Evolutionary conservation across 2,888 invertebrate species (phyloP), one percentile per base, ranked within the genome.

Genomic region (Synanthedon myopaeformis): DNA sequence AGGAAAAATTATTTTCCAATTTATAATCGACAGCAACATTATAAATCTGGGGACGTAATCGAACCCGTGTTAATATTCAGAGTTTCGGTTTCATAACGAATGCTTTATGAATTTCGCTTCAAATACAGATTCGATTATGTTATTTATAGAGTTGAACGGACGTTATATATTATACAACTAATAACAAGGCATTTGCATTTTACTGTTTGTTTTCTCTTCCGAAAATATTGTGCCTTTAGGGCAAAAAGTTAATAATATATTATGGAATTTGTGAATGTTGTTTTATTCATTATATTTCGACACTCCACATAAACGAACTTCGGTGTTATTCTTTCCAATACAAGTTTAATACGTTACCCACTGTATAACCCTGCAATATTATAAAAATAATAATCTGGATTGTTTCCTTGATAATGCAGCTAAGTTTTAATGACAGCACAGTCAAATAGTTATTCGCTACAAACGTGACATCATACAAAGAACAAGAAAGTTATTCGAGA

Each of bases 131-230:
- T 70, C 69, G 67, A 72, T 71, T 74, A 64, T 61, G 62, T 74
- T 72, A 76, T 79, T 79, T 76, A 81, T 72, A 67, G 56, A 60
- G 60, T 63, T 55, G 60, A 66, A 70, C 73, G 64, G 68, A 67
- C 60, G 59, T 65, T 62, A 69, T 76, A 74, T 76, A 79, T 73
- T 67, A 64, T 60, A 61, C 64, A 62, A 68, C 67, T 74, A 79
- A 79, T 77, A 76, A 76, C 70, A 64, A 66, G 59, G 55, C 64
- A 76, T 76, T 76, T 73, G 71, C 72, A 74, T 76, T 74, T 75
- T 69, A 61, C 6, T 72, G 66, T 72, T 72, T 73, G 67, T 74
- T 74, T 76, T 69, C 63, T 61, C 59, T 60, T 60, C 54, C 58
- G 59, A 56, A 52, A 35, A 35, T 35, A 35, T 35, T 35, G n/a